Conservation (phyloP, 1,140 invertebrate genomes). For the Scaptomyza pallida region DNA sequence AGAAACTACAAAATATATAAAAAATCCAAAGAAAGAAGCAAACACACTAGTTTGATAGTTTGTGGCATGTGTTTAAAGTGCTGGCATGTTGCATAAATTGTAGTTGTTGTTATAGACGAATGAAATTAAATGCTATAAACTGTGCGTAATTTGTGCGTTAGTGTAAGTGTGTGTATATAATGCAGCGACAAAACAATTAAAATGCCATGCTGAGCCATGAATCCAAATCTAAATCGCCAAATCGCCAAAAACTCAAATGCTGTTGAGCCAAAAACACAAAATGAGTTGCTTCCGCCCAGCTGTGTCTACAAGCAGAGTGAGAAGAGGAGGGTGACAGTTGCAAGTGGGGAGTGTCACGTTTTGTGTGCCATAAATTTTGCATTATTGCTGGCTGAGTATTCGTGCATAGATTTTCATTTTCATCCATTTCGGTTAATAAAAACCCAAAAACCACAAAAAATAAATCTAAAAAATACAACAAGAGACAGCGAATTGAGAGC, state of each 20-base stretch:
- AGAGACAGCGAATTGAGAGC: neutral
- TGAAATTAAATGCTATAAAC: constrained; percentile 72
- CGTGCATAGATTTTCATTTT: constrained; percentile 73
- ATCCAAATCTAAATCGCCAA: constrained; percentile 15
- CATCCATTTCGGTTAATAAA: constrained; percentile 79
- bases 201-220: constrained; percentile 65
- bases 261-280: constrained; percentile 29
- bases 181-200: constrained; percentile 75
- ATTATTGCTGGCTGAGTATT: constrained; percentile 75
- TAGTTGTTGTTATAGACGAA: constrained; percentile 29
- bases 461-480: constrained; percentile 15
- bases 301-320: neutral
- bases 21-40: neutral
- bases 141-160: constrained; percentile 37
- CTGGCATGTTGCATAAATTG: neutral
- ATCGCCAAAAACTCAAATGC: too few relatives aligned
- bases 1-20: constrained; percentile 8
- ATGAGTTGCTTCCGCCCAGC: constrained; percentile 62
- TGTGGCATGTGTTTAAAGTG: constrained; percentile 51
- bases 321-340: constrained; percentile 10
- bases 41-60: neutral
- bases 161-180: constrained; percentile 35
- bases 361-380: constrained; percentile 71
- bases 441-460: constrained; percentile 42
- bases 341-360: constrained; percentile 61